phyloP scores from a whole-genome alignment of 2,113 vertebrate genomes.

The Ammodytes dubius region DNA sequence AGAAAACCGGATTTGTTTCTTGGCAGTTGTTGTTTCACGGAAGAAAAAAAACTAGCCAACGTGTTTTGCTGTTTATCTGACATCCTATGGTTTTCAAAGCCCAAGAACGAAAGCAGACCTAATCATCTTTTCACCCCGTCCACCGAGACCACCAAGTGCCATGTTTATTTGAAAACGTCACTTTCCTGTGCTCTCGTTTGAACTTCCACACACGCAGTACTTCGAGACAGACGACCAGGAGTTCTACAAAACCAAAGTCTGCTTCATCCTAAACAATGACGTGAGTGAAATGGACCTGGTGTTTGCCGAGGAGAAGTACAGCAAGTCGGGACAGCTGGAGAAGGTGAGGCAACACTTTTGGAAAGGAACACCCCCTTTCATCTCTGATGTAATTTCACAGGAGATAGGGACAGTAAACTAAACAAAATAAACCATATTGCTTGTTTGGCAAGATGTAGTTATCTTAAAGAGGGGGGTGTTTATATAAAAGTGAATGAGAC shows the following conservation, averaged over 20 bases:
- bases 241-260: conserved; percentile 99
- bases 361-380: conserved; percentile 33
- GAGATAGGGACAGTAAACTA: conserved; percentile 61
- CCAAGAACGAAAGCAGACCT: conserved; percentile 27
- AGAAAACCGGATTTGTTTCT: conserved; percentile 49
- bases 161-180: conserved; percentile 67
- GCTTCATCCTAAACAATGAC: conserved; percentile 98
- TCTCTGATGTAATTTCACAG: conserved; percentile 58
- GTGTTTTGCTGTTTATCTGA: conserved; percentile 62
- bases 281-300: conserved; percentile 98
- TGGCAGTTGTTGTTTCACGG: conserved; percentile 43
- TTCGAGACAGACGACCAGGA: conserved; percentile 98
- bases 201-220: conserved; percentile 86
- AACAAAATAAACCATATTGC: conserved; percentile 70
- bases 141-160: conserved; percentile 40
- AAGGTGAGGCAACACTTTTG: conserved; percentile 88
- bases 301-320: conserved; percentile 98
- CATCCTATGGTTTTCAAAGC: conserved; percentile 45
- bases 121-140: conserved; percentile 36
- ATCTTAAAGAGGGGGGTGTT: conserved; percentile 37
- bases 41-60: conserved; percentile 23
- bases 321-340: conserved; percentile 94
- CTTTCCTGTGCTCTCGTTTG: conserved; percentile 55
- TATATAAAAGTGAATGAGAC: conserved; percentile 33
- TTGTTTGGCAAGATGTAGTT: conserved; percentile 53